phyloP scores from a whole-genome alignment of 2,797 vertebrate species.

The Neosalanx taihuensis region DNA sequence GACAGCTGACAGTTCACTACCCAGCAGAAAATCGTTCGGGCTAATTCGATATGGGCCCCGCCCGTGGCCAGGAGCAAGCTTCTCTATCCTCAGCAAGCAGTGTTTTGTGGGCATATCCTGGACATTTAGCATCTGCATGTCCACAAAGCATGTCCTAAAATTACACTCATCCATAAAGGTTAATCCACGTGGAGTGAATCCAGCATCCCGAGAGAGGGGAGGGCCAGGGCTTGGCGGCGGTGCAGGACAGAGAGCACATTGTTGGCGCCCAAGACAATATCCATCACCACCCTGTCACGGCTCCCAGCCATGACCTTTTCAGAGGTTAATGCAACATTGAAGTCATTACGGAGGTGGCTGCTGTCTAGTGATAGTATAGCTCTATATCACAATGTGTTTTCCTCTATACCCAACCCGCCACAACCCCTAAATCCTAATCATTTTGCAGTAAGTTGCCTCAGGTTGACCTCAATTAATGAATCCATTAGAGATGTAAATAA shows the following conservation, averaged over 20 bases:
- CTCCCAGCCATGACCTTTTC: conserved; percentile 46
- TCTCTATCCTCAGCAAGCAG: background rate
- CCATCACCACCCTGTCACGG: conserved; percentile 51
- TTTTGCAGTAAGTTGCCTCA: conserved; percentile 43
- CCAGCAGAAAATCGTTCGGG: conserved; percentile 45
- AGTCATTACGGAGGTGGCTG: conserved; percentile 29
- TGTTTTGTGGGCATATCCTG: conserved; percentile 19
- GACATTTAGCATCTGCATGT: conserved; percentile 3
- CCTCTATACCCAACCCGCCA: background rate
- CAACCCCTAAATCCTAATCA: conserved; percentile 19
- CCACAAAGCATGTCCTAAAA: background rate
- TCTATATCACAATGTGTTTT: background rate
- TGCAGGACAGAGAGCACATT: background rate
- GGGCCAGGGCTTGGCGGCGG: background rate
- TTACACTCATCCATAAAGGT: background rate
- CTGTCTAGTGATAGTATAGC: conserved; percentile 9
- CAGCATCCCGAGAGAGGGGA: background rate
- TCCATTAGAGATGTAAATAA: conserved; percentile 74
- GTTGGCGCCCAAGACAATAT: conserved; percentile 43
- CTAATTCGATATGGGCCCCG: conserved; percentile 14
- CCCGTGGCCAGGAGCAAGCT: background rate
- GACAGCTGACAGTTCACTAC: conserved; percentile 38
- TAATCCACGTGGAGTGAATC: background rate
- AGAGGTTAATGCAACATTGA: conserved; percentile 50
- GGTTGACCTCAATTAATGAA: conserved; percentile 74